A percentile compares a stretch with the other conserved stretches of the same genome.
Evolutionary conservation across 1,140 invertebrate species (phyloP).

Genomic region (Littorina saxatilis): DNA sequence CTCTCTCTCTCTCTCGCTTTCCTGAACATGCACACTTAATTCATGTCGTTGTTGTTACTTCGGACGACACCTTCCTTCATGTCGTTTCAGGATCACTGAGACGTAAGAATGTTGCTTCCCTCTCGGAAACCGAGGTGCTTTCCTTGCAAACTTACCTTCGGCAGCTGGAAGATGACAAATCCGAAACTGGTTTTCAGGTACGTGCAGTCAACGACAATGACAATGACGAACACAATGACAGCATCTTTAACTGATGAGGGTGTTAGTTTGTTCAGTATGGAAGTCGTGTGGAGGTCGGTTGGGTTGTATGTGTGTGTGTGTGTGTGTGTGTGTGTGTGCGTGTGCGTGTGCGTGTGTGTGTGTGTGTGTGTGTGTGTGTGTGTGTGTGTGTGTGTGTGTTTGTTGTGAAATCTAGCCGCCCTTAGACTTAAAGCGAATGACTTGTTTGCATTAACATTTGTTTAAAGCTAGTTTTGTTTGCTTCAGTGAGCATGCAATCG

Average conservation of each 20-base stretch:
- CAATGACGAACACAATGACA: background rate
- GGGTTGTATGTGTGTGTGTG: background rate
- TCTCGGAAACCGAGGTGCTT: slow-evolving; percentile 29
- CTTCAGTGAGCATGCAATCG: too few relatives aligned
- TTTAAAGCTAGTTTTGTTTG: too few relatives aligned
- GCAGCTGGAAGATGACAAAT: slow-evolving; percentile 28
- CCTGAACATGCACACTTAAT: too few relatives aligned
- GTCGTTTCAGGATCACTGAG: slow-evolving; percentile 16
- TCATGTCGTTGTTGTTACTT: too few relatives aligned
- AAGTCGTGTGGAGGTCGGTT: background rate
- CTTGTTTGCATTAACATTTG: too few relatives aligned
- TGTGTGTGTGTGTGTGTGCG: slow-evolving; percentile 6
- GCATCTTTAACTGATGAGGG: background rate
- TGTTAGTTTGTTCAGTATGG: background rate
- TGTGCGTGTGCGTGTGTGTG: background rate
- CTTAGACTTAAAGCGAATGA: too few relatives aligned
- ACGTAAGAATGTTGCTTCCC: slow-evolving; percentile 29
- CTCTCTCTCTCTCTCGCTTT: background rate
- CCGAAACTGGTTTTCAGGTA: slow-evolving; percentile 31
- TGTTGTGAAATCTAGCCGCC: too few relatives aligned
- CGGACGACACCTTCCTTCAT: background rate
- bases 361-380: background rate
- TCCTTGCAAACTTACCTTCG: slow-evolving; percentile 12
- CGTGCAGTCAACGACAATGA: too few relatives aligned
- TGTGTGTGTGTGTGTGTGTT: too few relatives aligned